Base-by-base conservation (phyloP, 2,888 invertebrate species). In the Eutolmus rufibarbis region DNA sequence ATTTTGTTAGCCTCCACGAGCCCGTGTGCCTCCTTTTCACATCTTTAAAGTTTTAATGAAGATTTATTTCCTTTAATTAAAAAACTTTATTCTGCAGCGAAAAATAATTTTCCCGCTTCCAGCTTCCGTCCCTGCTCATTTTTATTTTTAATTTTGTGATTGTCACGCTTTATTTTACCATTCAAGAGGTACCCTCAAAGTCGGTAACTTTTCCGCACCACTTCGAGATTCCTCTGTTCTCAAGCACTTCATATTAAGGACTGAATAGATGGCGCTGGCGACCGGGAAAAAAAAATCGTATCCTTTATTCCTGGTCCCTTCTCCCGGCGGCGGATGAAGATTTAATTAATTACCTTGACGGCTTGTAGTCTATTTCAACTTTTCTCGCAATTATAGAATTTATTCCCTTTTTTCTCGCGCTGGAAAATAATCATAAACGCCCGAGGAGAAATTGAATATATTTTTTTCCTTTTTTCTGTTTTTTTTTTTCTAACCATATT, bases 41-140 rank as follows among this genome's bases (percentile, higher is more conserved):
- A 51, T 76, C 19, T 76, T 76, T 34, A 76, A 87, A 82, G 40
- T 87, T 74, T 87, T 82, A 82, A 87, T 87, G 82, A 87, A 87
- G 87, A 87, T 87, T 87, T 87, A 87, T 87, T 82, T 87, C 87
- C 82, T 82, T 87, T 87, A 87, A 87, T 87, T 87, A 87, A 87
- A 87, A 87, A 87, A 87, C 76, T 82, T 87, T 87, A 74, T 56
- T 82, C 74, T 56, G 51, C 82, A 76, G 56, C 82, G 76, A 74
- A 87, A 66, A 79, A 87, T 87, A 87, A 87, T 51, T 82, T 57
- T 31, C 66, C 37, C 57, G 28, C 82, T 57, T 14, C 43, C 57
- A 37, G 16, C 34, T 82, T 66, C 82, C 57, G 66, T 34, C 19
- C 57, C 82, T 19, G n/a, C 51, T 37, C 57, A 57, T 34, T 40